Percentiles rank a stretch among this genome's conserved stretches.
phyloP scores from a whole-genome alignment of 2,113 vertebrate genomes.

The Oryzias curvinotus region DNA sequence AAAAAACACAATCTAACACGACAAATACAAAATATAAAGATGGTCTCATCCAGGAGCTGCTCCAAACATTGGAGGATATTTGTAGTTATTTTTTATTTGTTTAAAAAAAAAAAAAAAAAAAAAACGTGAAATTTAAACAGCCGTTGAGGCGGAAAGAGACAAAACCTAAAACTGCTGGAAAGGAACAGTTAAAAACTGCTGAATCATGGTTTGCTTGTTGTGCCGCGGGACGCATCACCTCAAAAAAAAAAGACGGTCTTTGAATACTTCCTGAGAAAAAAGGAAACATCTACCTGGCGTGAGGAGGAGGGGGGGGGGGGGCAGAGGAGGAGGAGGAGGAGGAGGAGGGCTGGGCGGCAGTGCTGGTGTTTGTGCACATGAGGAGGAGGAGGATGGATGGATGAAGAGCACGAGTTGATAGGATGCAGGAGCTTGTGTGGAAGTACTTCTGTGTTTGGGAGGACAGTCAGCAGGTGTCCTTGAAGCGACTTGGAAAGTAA shows the following conservation, averaged over 20 bases:
- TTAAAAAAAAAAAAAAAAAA: conserved; percentile 4
- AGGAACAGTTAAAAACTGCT: not conserved
- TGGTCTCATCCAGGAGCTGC: conserved; percentile 56
- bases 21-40: conserved; percentile 61
- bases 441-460: not conserved
- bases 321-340: conserved; percentile 33
- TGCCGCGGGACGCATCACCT: conserved; percentile 67
- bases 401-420: not conserved
- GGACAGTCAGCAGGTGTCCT: not conserved
- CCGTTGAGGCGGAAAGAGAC: conserved; percentile 6
- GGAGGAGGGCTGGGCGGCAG: conserved; percentile 48
- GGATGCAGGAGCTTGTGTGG: not conserved
- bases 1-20: conserved; percentile 37
- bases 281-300: conserved; percentile 67
- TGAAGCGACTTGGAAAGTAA: not conserved
- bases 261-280: conserved; percentile 74
- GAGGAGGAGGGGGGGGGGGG: not conserved
- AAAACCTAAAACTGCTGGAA: not conserved
- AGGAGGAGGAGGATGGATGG: not conserved
- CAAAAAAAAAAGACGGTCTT: conserved; percentile 50
- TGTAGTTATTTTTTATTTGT: conserved; percentile 19
- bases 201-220: conserved; percentile 16
- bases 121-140: conserved; percentile 45
- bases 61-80: conserved; percentile 73
- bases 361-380: conserved; percentile 59